A percentile compares a stretch with the other conserved stretches of the same genome.
Conservation (phyloP, 2,888 invertebrate species). For the Sisyra nigra region DNA sequence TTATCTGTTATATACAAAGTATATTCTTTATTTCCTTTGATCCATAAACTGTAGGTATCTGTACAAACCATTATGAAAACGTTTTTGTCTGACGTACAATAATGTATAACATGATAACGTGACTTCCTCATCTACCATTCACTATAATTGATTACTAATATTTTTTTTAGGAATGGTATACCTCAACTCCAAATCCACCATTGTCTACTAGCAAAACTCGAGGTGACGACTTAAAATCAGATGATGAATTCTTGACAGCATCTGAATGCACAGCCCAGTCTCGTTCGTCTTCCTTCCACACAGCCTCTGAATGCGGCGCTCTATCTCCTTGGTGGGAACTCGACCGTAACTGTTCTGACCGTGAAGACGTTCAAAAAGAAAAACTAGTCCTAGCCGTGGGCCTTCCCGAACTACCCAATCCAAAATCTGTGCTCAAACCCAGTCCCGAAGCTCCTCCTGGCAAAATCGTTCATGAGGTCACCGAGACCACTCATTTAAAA, state of each 20-base stretch:
- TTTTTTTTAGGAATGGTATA: conserved; percentile 18
- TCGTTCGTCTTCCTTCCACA: conserved; percentile 49
- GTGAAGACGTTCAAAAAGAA: conserved; percentile 23
- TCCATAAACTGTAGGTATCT: too few species aligned
- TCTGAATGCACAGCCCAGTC: conserved; percentile 53
- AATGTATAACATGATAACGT: too few species aligned
- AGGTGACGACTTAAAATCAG: conserved; percentile 33
- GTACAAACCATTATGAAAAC: too few species aligned
- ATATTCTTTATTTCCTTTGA: too few species aligned
- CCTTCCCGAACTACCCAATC: conserved; percentile 23
- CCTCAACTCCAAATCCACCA: conserved; percentile 13
- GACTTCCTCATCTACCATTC: too few species aligned
- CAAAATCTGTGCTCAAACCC: conserved; percentile 22
- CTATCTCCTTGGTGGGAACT: conserved; percentile 39
- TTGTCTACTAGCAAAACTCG: conserved; percentile 12
- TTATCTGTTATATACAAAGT: too few species aligned
- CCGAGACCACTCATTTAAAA: conserved; percentile 34
- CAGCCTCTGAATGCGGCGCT: conserved; percentile 46
- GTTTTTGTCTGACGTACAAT: too few species aligned
- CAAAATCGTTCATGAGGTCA: conserved; percentile 32
- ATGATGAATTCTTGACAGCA: conserved; percentile 49
- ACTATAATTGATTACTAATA: neutral
- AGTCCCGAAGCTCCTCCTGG: conserved; percentile 28
- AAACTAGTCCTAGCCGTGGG: conserved; percentile 29
- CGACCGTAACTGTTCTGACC: conserved; percentile 26